Conservation (phyloP, 2,797 vertebrate genomes). For the Mus caroli region DNA sequence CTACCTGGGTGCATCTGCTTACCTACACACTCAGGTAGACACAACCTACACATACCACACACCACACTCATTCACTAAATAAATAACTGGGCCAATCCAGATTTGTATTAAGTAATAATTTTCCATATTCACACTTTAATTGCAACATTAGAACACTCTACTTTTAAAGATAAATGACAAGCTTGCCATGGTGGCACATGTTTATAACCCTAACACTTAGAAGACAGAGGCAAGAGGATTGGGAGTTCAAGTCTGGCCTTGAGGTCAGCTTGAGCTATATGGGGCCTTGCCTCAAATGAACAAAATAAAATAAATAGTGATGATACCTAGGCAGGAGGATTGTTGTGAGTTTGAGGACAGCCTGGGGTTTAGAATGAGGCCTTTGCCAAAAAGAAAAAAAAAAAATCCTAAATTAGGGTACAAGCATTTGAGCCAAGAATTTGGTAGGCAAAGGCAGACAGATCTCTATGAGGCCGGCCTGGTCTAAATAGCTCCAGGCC, state of each 20-base stretch:
- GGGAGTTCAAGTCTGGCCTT: neutral
- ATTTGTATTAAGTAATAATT: conserved; percentile 1
- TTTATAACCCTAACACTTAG: neutral
- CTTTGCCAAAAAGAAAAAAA: neutral
- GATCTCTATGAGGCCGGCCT: neutral
- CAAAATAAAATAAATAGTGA: neutral
- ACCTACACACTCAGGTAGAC: neutral
- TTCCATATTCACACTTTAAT: neutral
- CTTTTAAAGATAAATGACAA: neutral
- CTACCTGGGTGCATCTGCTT: neutral
- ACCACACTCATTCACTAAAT: no score
- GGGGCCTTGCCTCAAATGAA: neutral
- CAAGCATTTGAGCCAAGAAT: neutral
- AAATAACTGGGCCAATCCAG: neutral
- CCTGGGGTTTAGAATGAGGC: neutral
- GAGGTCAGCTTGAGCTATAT: neutral
- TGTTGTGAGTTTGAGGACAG: neutral
- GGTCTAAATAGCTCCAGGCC: neutral
- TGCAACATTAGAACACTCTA: neutral
- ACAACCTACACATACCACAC: neutral
- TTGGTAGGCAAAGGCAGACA: neutral
- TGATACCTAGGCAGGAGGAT: no score
- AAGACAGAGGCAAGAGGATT: neutral
- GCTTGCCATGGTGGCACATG: no score
- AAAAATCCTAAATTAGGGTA: neutral